Percentiles rank a stretch among this genome's conserved stretches.
Conservation (phyloP, 2,888 invertebrate genomes). For the Serrognathus titanus region DNA sequence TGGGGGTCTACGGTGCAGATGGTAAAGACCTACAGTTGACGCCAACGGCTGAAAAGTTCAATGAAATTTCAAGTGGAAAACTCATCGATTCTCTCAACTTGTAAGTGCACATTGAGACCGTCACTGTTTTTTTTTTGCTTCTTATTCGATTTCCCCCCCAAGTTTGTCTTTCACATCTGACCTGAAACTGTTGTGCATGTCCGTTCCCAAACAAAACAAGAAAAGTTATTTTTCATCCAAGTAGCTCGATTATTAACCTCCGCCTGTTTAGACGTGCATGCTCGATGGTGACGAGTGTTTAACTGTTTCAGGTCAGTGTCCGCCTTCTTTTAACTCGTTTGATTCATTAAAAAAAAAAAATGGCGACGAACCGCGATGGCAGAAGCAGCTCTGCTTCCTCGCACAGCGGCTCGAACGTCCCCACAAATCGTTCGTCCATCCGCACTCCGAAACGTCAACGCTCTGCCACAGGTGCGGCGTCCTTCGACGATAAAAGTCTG, state of each 20-base stretch:
- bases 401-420: constrained; percentile 44
- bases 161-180: constrained; percentile 29
- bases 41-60: constrained; percentile 50
- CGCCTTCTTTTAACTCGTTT: constrained; percentile 17
- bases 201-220: too few species aligned
- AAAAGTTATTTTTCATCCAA: constrained; percentile 14
- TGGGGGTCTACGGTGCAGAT: constrained; percentile 52
- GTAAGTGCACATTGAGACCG: constrained; percentile 47
- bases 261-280: neutral
- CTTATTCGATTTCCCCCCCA: neutral
- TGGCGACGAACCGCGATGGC: constrained; percentile 48
- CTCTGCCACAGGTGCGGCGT: constrained; percentile 53
- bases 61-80: constrained; percentile 50
- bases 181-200: constrained; percentile 34
- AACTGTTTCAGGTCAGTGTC: constrained; percentile 58
- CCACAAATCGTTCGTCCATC: constrained; percentile 46
- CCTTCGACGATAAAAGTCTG: constrained; percentile 50
- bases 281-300: constrained; percentile 16
- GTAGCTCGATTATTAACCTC: constrained; percentile 1
- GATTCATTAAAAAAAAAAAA: constrained; percentile 19
- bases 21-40: constrained; percentile 48
- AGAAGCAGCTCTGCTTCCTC: constrained; percentile 49
- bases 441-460: constrained; percentile 53
- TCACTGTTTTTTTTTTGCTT: constrained; percentile 1
- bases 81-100: constrained; percentile 49